Percentiles rank a stretch among this genome's conserved stretches.
Evolutionary conservation across 2,888 invertebrate species (phyloP).

Genomic region (Torymus aiolomorphi): DNA sequence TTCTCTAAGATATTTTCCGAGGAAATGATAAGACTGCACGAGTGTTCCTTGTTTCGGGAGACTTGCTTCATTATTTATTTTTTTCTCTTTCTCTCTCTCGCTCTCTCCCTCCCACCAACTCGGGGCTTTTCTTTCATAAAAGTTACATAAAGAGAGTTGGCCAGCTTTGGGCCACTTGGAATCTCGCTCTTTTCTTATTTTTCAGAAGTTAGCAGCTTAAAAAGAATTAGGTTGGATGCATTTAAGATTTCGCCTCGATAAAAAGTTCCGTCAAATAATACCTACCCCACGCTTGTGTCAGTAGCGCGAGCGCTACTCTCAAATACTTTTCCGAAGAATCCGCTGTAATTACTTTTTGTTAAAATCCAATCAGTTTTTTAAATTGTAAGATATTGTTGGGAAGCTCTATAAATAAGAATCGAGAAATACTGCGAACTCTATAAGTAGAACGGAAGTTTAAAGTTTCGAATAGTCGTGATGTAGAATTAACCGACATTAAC

Average conservation of each 20-base stretch:
- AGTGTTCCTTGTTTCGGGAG: neutral
- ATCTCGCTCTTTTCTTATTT: conserved; percentile 10
- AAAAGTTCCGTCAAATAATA: conserved; percentile 24
- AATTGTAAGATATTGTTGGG: too few relatives aligned
- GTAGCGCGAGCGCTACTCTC: too few relatives aligned
- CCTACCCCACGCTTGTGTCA: neutral
- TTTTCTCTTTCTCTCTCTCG: neutral
- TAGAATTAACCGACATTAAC: too few relatives aligned
- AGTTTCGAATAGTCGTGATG: too few relatives aligned
- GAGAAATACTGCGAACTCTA: too few relatives aligned
- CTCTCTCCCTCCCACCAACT: neutral
- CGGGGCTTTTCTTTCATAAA: neutral
- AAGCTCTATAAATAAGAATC: too few relatives aligned
- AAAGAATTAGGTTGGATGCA: conserved; percentile 36
- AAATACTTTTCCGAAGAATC: too few relatives aligned
- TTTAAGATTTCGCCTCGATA: conserved; percentile 41
- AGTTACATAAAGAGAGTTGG: conserved; percentile 7
- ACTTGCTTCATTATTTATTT: conserved; percentile 24
- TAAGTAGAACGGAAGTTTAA: too few relatives aligned
- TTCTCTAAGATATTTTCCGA: too few relatives aligned
- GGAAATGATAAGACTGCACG: too few relatives aligned
- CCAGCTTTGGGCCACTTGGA: neutral
- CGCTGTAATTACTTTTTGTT: too few relatives aligned
- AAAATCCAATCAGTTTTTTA: too few relatives aligned
- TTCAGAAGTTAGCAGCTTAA: conserved; percentile 28